Evolutionary conservation across 2,888 invertebrate species (phyloP).

Genomic region (Temnothorax ravouxi): DNA sequence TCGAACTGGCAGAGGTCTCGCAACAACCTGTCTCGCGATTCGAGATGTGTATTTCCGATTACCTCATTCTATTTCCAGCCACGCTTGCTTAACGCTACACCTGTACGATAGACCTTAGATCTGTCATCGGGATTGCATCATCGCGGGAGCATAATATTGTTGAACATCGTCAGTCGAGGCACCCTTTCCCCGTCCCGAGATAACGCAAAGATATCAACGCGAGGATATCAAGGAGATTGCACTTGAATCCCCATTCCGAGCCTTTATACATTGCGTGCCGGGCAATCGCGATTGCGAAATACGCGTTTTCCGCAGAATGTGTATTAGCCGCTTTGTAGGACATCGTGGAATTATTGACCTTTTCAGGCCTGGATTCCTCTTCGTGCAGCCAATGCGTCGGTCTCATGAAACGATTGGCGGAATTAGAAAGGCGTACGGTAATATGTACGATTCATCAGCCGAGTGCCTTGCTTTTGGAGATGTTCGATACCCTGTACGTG

Average conservation of each 20-base stretch:
- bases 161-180: too few species aligned
- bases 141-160: not conserved
- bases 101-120: not conserved
- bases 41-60: conserved; percentile 44
- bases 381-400: conserved; percentile 95
- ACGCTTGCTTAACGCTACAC: conserved; percentile 28
- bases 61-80: conserved; percentile 38
- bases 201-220: not conserved
- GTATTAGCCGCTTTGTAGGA: not conserved
- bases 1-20: not conserved
- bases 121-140: conserved; percentile 11
- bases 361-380: conserved; percentile 93
- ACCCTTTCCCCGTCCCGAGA: not conserved
- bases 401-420: conserved; percentile 92
- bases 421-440: conserved; percentile 93
- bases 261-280: not conserved
- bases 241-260: not conserved
- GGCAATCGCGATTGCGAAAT: conserved; percentile 4
- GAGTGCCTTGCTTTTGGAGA: conserved; percentile 96
- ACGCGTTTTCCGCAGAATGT: not conserved
- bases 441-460: conserved; percentile 98
- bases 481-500: conserved; percentile 96
- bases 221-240: not conserved
- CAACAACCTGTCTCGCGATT: conserved; percentile 27
- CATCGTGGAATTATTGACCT: conserved; percentile 17